Conservation (phyloP, 2,888 invertebrate genomes). For the Macrophya alboannulata region DNA sequence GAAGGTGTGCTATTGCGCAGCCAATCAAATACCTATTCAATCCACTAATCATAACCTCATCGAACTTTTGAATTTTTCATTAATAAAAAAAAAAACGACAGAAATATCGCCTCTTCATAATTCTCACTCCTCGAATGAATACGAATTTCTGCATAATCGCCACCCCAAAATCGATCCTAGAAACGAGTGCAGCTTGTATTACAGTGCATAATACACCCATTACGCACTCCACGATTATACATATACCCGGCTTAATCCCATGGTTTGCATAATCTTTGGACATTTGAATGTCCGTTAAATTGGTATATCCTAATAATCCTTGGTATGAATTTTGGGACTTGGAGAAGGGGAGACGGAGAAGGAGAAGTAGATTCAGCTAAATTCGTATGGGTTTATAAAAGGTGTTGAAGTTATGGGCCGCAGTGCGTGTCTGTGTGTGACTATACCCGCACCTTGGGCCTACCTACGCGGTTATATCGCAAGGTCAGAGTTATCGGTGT, state of each 20-base stretch:
- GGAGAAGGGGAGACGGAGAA: background rate
- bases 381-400: background rate
- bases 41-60: background rate
- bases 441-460: background rate
- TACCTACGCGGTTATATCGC: background rate
- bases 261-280: background rate
- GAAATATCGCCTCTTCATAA: background rate
- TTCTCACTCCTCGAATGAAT: background rate
- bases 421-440: background rate
- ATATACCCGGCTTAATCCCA: background rate
- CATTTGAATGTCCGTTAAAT: background rate
- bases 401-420: background rate
- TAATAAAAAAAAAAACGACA: background rate
- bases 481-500: constrained; percentile 30
- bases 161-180: background rate
- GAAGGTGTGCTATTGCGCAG: constrained; percentile 16
- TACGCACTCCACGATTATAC: background rate
- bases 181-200: background rate
- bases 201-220: background rate
- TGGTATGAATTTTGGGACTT: background rate
- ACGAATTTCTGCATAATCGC: background rate
- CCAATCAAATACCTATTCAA: constrained; percentile 10
- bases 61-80: background rate
- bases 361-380: background rate
- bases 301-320: background rate